Base-by-base conservation (phyloP, 2,888 invertebrate genomes). In the Drosophila acutilabella region DNA sequence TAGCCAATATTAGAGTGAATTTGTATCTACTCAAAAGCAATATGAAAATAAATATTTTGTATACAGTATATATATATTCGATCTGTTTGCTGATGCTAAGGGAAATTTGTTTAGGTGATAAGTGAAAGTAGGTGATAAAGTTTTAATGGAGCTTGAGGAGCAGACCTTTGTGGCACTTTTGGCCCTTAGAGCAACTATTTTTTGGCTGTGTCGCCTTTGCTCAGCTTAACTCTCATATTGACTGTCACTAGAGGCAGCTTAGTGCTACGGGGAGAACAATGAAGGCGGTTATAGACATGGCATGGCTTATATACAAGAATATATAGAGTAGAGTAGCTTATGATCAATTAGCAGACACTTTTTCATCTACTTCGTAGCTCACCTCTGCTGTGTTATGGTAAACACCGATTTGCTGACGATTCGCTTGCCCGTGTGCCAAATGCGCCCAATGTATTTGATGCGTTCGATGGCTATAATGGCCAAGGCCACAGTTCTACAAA, bases 401-500 rank as follows among this genome's bases (percentile, higher is more conserved):
- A 92, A 92, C 11, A 92, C 90, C 1, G 92, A 92, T 66, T 93
- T 93, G 47, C 93, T 93, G 5, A 94, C 94, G 58, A 94, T 93
- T 57, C 94, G 92, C 78, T 93, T 93, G 1, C 94, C 95, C 3
- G 93, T 94, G 69, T 93, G 93, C 95, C 95, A 95, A 42, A 94
- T 92, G 59, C 93, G 91, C 3, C 95, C 94, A 73, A 96, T 92
- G 91, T 93, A 95, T 80, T 94, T 94, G 94, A 96, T 95, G 61
- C 96, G 93, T 42, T 93, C 91, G 53, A 95, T 93, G 42, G 95
- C 94, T 41, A 95, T 93, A 4, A 95, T 91, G 13, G 93, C 93
- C 57, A 94, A 90, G 4, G 92, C 94, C 0, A 93, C 93, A 71
- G 94, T 93, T 82, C 95, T 95, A 80, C 88, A 93, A 82, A n/a